Evolutionary conservation across 2,797 vertebrate genomes (phyloP), one percentile per base, ranked within the genome.

Genomic region (Hipposideros larvatus): DNA sequence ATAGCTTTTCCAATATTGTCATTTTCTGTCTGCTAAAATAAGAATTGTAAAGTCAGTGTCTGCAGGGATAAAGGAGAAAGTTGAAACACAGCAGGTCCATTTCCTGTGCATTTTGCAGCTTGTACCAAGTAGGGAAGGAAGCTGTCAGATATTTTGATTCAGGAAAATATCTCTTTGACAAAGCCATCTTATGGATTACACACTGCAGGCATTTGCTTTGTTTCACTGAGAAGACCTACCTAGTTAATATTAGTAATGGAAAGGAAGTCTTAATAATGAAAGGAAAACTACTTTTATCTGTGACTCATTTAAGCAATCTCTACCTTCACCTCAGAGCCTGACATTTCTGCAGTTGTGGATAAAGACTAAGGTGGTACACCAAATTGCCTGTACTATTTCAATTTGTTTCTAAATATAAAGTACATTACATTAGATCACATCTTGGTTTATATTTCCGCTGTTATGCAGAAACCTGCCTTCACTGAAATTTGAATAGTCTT

Each of bases 11-110:
- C 71, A 87, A 34, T 79, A 18, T 24, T 57, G 31, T 88, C 26
- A 28, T 63, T 46, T 90, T 74, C 48, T 90, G 65, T 94, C 63
- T 88, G 68, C 95, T 86, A 77, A 92, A 90, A 48, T 74, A 83
- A 83, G 61, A 89, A 74, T 73, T 94, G 55, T 74, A 61, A 70
- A 88, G 70, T 26, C 66, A 61, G 18, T 28, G 3, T 77, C 46
- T 68, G 22, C 68, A 73, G 48, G 15, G 13, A 66, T 86, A 77
- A 90, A 94, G 70, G 41, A 78, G 26, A 95, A 91, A 65, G n/a
- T 82, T 91, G 75, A 80, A 94, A 73, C 61, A 55, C 2, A 88
- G 11, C 59, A 57, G 2, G 18, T 61, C 34, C 57, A 14, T 94
- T 94, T 92, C 51, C 41, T 68, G 22, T 31, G 65, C 84, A 53